phyloP scores from a whole-genome alignment of 2,888 invertebrate genomes.

The Trilocha varians region DNA sequence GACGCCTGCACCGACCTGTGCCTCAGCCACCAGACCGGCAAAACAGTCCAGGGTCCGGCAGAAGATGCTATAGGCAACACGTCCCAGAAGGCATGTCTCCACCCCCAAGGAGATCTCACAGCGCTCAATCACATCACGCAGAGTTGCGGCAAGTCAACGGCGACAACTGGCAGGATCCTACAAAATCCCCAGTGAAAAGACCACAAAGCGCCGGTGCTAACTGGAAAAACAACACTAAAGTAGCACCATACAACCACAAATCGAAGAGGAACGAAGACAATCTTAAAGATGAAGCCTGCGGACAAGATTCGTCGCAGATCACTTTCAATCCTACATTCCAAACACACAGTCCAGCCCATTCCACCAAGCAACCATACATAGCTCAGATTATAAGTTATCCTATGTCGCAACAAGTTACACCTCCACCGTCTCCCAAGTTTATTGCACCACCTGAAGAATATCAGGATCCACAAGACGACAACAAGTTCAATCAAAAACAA shows the following conservation, averaged over 20 bases:
- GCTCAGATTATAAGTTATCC: conserved; percentile 66
- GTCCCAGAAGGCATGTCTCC: conserved; percentile 58
- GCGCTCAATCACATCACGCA: conserved; percentile 49
- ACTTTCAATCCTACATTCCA: conserved; percentile 71
- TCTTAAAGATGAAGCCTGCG: conserved; percentile 40
- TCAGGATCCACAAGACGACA: conserved; percentile 59
- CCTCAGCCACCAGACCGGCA: conserved; percentile 53
- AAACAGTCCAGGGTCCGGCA: conserved; percentile 46
- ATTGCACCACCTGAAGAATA: conserved; percentile 66
- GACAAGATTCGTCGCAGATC: conserved; percentile 58
- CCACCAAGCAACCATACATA: conserved; percentile 60
- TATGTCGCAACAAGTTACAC: conserved; percentile 61
- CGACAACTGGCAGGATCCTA: conserved; percentile 56
- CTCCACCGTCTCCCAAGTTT: conserved; percentile 58
- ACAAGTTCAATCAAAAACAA: conserved; percentile 35
- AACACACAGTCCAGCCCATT: conserved; percentile 65
- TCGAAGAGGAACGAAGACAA: conserved; percentile 54
- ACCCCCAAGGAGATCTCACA: conserved; percentile 49
- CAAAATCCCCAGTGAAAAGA: conserved; percentile 59
- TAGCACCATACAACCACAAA: conserved; percentile 53
- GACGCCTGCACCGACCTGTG: conserved; percentile 39
- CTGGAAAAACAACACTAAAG: conserved; percentile 63
- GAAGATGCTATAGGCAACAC: conserved; percentile 49
- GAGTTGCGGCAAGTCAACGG: conserved; percentile 50
- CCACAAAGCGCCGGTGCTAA: conserved; percentile 59